phyloP scores from a whole-genome alignment of 2,797 vertebrate genomes.

The Ambastaia sidthimunki region DNA sequence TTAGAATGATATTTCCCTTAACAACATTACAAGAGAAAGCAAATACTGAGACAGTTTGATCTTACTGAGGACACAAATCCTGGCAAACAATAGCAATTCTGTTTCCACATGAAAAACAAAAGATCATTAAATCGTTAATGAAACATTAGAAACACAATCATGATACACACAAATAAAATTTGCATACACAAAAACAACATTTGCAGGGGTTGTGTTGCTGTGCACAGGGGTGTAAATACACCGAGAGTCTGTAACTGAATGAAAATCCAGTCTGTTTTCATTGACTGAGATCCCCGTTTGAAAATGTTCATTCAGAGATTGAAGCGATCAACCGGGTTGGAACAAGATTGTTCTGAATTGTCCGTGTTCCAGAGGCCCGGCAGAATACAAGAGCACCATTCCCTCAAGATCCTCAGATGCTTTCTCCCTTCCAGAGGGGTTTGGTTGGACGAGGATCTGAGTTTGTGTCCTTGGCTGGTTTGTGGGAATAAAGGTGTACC shows the following conservation, averaged over 20 bases:
- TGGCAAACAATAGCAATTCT: conserved; percentile 41
- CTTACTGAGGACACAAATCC: conserved; percentile 56
- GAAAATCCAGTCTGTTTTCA: conserved; percentile 35
- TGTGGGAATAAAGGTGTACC: conserved; percentile 53
- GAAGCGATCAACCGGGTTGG: background rate
- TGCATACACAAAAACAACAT: conserved; percentile 54
- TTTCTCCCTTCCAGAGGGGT: background rate
- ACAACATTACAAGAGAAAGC: conserved; percentile 70
- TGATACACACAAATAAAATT: conserved; percentile 56
- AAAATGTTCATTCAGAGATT: background rate
- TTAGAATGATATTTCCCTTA: conserved; percentile 67
- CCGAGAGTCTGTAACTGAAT: conserved; percentile 36
- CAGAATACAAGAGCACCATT: conserved; percentile 22
- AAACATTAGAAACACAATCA: conserved; percentile 62
- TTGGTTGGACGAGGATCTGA: conserved; percentile 32
- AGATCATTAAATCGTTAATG: conserved; percentile 48
- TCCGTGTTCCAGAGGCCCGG: conserved; percentile 28
- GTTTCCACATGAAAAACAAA: conserved; percentile 23
- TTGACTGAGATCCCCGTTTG: background rate
- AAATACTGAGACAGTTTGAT: conserved; percentile 55
- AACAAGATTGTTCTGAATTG: conserved; percentile 17
- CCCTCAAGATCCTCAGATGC: conserved; percentile 19
- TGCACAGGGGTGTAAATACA: conserved; percentile 40
- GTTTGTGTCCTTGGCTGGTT: conserved; percentile 57
- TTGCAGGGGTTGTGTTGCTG: conserved; percentile 41